Evolutionary conservation across 1,140 invertebrate genomes (phyloP).

Genomic region (Teleogryllus occipitalis): DNA sequence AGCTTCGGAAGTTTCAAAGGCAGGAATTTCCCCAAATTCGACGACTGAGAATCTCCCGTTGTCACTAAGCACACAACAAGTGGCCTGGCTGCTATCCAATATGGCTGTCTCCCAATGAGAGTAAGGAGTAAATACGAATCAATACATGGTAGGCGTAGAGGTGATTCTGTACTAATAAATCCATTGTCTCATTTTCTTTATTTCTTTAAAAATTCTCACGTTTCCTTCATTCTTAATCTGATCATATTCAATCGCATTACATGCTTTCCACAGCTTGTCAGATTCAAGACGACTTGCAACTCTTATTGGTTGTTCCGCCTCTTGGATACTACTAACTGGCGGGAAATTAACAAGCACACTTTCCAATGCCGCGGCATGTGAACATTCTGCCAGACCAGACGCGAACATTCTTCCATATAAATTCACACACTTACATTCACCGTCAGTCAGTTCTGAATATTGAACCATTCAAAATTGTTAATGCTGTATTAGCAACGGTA

Average conservation of each 20-base stretch:
- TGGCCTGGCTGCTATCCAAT: background rate
- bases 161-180: too few relatives aligned
- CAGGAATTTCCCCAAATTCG: background rate
- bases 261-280: background rate
- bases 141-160: background rate
- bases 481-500: too few relatives aligned
- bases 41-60: background rate
- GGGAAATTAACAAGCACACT: background rate
- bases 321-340: background rate
- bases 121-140: background rate
- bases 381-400: too few relatives aligned
- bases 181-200: too few relatives aligned
- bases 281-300: background rate
- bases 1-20: background rate
- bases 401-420: too few relatives aligned
- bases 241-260: background rate
- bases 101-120: background rate
- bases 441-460: too few relatives aligned
- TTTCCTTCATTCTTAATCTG: too few relatives aligned
- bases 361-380: too few relatives aligned
- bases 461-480: too few relatives aligned
- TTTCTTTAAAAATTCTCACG: too few relatives aligned
- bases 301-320: background rate
- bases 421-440: too few relatives aligned
- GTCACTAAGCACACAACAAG: constrained; percentile 3